Conservation (phyloP, 2,888 invertebrate species). For the Ptychoptera albimana region DNA sequence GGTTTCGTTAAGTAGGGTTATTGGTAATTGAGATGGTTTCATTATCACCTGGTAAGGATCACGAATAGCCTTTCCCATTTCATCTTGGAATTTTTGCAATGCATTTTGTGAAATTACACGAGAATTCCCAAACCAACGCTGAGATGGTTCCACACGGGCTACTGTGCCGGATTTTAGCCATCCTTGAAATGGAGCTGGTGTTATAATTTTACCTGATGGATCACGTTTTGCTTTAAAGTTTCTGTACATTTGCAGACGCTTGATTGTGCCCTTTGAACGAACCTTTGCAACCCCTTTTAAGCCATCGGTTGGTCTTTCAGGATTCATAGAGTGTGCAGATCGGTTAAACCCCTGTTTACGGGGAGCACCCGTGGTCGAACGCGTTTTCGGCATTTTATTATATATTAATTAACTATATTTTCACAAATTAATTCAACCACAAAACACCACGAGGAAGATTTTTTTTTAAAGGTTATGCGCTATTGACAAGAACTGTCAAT, state of each 20-base stretch:
- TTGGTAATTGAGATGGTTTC: slow-evolving; percentile 88
- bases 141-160: slow-evolving; percentile 92
- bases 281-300: slow-evolving; percentile 73
- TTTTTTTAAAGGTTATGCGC: too few species aligned
- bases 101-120: slow-evolving; percentile 88
- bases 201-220: slow-evolving; percentile 74
- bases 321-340: slow-evolving; percentile 89
- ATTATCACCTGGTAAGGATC: slow-evolving; percentile 97
- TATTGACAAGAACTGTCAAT: too few species aligned
- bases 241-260: slow-evolving; percentile 93
- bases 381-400: slow-evolving; percentile 56
- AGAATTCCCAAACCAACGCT: slow-evolving; percentile 98
- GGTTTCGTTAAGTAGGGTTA: slow-evolving; percentile 85
- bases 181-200: slow-evolving; percentile 92
- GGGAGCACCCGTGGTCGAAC: slow-evolving; percentile 54
- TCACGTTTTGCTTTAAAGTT: slow-evolving; percentile 93
- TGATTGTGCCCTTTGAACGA: slow-evolving; percentile 86
- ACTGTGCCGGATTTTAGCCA: slow-evolving; percentile 74
- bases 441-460: too few species aligned
- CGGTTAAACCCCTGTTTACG: slow-evolving; percentile 72
- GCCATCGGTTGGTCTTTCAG: slow-evolving; percentile 62
- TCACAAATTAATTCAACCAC: too few species aligned
- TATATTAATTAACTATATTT: background rate
- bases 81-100: slow-evolving; percentile 80
- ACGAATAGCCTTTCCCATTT: slow-evolving; percentile 83